phyloP scores from a whole-genome alignment of 2,797 vertebrate genomes.

The Danio albolineatus region DNA sequence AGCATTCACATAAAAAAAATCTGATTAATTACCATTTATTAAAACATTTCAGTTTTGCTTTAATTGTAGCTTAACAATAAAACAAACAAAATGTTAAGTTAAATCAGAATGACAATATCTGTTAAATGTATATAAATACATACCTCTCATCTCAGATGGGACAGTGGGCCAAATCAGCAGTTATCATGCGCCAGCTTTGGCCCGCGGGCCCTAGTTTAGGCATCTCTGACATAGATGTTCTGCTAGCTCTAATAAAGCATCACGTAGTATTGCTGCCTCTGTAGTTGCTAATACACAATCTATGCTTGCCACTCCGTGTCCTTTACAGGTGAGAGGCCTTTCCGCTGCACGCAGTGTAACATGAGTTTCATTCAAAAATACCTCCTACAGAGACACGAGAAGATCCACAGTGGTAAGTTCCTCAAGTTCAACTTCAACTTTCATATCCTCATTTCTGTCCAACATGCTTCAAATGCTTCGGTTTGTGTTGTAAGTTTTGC shows the following conservation, averaged over 20 bases:
- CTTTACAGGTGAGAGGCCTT: slow-evolving; percentile 89
- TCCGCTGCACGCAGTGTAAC: slow-evolving; percentile 97
- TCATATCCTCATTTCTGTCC: background rate
- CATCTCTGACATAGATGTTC: too few relatives aligned
- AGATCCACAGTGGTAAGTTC: slow-evolving; percentile 92
- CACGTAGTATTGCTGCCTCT: background rate
- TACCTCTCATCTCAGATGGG: too few relatives aligned
- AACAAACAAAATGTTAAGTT: too few relatives aligned
- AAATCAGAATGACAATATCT: too few relatives aligned
- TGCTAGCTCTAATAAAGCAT: background rate
- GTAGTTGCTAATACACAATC: slow-evolving; percentile 1
- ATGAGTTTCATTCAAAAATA: slow-evolving; percentile 99
- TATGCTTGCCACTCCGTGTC: background rate
- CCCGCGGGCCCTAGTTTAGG: too few relatives aligned
- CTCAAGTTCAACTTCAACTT: background rate
- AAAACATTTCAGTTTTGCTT: too few relatives aligned
- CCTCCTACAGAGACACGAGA: slow-evolving; percentile 95
- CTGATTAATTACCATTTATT: too few relatives aligned
- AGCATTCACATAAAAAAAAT: too few relatives aligned
- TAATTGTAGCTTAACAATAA: too few relatives aligned
- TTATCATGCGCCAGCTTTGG: too few relatives aligned
- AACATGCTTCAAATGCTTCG: background rate
- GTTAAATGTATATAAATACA: too few relatives aligned
- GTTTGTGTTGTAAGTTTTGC: background rate
- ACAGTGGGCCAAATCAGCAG: too few relatives aligned